Conservation (phyloP, 2,888 invertebrate species). For the Heliconius sara region DNA sequence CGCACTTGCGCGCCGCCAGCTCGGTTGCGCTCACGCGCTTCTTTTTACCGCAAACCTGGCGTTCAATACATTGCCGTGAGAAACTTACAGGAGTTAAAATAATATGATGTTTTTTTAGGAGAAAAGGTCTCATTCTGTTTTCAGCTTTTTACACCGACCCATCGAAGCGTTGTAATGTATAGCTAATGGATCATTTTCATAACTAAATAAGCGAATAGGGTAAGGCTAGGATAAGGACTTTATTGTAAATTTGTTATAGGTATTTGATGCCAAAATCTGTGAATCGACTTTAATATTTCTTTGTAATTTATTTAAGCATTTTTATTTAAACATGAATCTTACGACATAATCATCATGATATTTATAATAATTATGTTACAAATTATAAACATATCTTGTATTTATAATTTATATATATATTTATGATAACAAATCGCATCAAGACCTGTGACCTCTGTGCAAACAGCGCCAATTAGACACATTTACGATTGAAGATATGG, state of each 20-base stretch:
- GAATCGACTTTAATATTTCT: not conserved
- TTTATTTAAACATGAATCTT: not conserved
- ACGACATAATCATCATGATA: not conserved
- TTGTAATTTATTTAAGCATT: not conserved
- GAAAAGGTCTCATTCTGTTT: not conserved
- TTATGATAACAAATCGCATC: not conserved
- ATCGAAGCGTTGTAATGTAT: not conserved
- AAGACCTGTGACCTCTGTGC: not conserved
- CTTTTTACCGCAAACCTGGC: conserved; percentile 78
- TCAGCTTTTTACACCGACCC: not conserved
- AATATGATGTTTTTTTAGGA: not conserved
- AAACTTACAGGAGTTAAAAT: not conserved
- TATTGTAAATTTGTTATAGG: too few species aligned
- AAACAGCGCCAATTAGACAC: not conserved
- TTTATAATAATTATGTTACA: not conserved
- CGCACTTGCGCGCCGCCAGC: conserved; percentile 86
- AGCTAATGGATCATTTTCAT: not conserved
- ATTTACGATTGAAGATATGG: not conserved
- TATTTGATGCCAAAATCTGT: not conserved
- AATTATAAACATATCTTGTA: conserved; percentile 5
- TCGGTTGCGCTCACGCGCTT: conserved; percentile 80
- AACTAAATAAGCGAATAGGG: not conserved
- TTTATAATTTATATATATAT: not conserved
- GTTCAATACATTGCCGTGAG: not conserved
- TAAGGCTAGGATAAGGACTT: too few species aligned